These are phyloP conservation scores for Macrocentrus cingulum DNA, from an alignment of 1,140 invertebrate species.

Conservation along the genomic window DNA sequence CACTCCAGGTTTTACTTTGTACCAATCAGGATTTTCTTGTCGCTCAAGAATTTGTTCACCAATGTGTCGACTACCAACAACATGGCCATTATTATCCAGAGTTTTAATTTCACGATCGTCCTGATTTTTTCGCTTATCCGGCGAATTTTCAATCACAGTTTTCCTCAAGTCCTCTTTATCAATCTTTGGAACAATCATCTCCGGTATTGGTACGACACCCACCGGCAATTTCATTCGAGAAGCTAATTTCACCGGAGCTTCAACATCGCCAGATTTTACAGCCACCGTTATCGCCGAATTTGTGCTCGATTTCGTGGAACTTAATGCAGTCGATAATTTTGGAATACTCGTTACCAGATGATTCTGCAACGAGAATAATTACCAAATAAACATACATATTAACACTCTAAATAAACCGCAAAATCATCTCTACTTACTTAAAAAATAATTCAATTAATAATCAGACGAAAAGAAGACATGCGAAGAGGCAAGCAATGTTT, in stretches of 20 bases:
- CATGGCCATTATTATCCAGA: conserved; percentile 33
- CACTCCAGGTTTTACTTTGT: conserved; percentile 40
- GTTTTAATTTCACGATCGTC: conserved; percentile 4
- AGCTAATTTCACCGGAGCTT: conserved; percentile 16
- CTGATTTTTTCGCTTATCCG: conserved; percentile 20
- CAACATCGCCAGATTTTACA: conserved; percentile 27
- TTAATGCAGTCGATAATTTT: conserved; percentile 29
- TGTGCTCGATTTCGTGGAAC: conserved; percentile 33
- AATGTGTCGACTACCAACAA: conserved; percentile 30
- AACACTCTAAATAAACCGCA: too few relatives aligned
- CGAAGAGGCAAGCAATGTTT: not conserved
- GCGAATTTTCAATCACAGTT: conserved; percentile 20
- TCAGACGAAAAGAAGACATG: conserved; percentile 12
- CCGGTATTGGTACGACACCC: conserved; percentile 52
- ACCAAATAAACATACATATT: too few relatives aligned
- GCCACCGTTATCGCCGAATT: conserved; percentile 34
- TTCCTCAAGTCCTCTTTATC: conserved; percentile 34
- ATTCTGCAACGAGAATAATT: conserved; percentile 38
- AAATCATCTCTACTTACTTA: too few relatives aligned
- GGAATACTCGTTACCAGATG: conserved; percentile 34
- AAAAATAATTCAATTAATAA: too few relatives aligned
- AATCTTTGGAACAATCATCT: conserved; percentile 34
- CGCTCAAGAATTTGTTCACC: conserved; percentile 42
- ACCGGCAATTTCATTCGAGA: conserved; percentile 48
- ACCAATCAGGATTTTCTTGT: conserved; percentile 41